Evolutionary conservation across 2,797 vertebrate species (phyloP).

Genomic region (Morelia viridis): DNA sequence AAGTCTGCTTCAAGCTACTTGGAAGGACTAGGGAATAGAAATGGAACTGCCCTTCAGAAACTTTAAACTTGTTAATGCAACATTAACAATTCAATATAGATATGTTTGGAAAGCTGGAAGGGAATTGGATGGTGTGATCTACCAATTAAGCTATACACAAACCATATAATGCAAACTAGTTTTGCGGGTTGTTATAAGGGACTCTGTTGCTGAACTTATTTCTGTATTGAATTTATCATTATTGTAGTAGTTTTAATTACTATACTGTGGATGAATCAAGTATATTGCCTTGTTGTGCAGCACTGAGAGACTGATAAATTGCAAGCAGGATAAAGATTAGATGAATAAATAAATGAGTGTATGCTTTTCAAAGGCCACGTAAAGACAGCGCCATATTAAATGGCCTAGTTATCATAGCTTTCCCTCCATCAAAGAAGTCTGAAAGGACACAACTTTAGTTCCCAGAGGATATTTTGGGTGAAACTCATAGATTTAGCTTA

Average conservation of each 20-base stretch:
- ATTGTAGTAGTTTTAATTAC: background rate
- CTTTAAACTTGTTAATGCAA: background rate
- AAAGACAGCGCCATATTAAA: background rate
- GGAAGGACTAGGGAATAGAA: background rate
- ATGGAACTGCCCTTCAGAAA: background rate
- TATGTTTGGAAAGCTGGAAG: background rate
- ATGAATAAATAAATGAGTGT: background rate
- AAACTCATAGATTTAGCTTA: background rate
- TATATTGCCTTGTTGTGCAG: background rate
- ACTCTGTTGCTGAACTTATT: background rate
- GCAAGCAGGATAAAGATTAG: background rate
- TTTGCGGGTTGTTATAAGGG: background rate
- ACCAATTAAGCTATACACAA: background rate
- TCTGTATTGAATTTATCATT: slow-evolving; percentile 29
- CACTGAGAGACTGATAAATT: background rate
- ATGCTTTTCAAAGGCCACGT: background rate
- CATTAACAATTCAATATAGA: background rate
- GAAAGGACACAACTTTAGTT: background rate
- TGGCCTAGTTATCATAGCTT: background rate
- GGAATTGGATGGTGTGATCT: background rate
- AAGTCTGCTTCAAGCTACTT: background rate
- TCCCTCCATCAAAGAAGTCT: background rate
- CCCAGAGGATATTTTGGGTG: background rate
- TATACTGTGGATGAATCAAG: background rate
- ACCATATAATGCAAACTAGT: background rate